These are phyloP conservation scores for Cheirogaleus medius DNA, from an alignment of 2,113 vertebrate species.

Conservation along the genomic window DNA sequence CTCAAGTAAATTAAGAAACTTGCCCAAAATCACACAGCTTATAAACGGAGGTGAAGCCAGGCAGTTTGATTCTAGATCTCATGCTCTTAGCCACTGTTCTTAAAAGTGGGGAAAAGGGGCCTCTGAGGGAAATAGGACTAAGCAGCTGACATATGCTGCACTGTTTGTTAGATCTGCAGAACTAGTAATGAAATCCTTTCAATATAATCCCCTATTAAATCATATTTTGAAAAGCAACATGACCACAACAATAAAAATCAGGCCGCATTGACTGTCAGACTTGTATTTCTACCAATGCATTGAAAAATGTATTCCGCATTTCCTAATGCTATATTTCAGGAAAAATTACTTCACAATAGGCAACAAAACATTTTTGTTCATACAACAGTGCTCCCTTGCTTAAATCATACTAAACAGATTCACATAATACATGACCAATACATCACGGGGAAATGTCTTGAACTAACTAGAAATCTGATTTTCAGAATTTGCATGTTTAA, in stretches of 20 bases:
- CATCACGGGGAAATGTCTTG: neutral
- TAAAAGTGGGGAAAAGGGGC: neutral
- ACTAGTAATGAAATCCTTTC: neutral
- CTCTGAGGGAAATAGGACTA: neutral
- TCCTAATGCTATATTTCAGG: neutral
- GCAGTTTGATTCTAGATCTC: neutral
- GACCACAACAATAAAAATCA: neutral
- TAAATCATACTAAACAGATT: neutral
- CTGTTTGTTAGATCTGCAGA: neutral
- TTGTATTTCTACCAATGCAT: neutral
- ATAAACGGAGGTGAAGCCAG: neutral
- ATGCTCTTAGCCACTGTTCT: neutral
- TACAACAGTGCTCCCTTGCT: neutral
- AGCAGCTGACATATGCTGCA: too few relatives aligned
- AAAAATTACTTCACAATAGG: neutral
- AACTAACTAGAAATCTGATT: neutral
- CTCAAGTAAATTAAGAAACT: neutral
- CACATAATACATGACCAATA: neutral
- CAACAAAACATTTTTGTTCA: neutral
- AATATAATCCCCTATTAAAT: neutral
- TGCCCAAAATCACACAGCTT: neutral
- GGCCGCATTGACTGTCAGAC: neutral
- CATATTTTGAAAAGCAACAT: neutral
- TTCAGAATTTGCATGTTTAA: neutral
- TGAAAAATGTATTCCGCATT: neutral